Evolutionary conservation across 2,888 invertebrate genomes (phyloP).

Genomic region (Pantelozetes paolii): DNA sequence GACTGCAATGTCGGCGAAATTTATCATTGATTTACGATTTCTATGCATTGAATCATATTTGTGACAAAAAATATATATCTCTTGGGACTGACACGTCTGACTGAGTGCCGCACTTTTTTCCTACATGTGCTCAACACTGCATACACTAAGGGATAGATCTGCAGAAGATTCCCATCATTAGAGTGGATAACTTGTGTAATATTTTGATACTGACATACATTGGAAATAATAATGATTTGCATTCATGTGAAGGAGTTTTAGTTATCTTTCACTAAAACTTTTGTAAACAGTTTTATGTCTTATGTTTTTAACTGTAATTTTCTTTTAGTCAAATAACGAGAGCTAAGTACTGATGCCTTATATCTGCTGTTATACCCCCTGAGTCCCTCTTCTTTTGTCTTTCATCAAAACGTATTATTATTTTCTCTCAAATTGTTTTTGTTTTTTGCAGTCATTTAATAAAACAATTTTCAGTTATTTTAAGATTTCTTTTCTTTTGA

Average conservation of each 20-base stretch:
- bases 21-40: conserved; percentile 29
- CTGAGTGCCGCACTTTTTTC: conserved; percentile 15
- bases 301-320: conserved; percentile 20
- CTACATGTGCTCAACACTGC: not conserved
- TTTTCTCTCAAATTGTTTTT: conserved; percentile 7
- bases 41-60: conserved; percentile 6
- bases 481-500: not conserved
- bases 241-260: conserved; percentile 29
- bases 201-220: conserved; percentile 32
- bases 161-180: conserved; percentile 25
- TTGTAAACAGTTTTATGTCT: conserved; percentile 15
- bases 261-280: not conserved
- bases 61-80: conserved; percentile 11
- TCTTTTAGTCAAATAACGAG: not conserved
- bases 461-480: not conserved
- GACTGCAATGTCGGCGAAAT: not conserved
- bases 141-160: not conserved
- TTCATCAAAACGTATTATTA: not conserved
- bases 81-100: conserved; percentile 19
- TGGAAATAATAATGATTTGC: not conserved
- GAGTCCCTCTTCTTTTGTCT: conserved; percentile 2
- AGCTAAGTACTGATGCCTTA: not conserved
- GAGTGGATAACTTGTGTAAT: conserved; percentile 10
- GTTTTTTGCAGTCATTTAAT: not conserved
- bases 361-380: not conserved